Percentiles rank a stretch among this genome's conserved stretches.
Evolutionary conservation across 2,797 vertebrate species (phyloP).

Genomic region (Pseudotriccus pelzelni): DNA sequence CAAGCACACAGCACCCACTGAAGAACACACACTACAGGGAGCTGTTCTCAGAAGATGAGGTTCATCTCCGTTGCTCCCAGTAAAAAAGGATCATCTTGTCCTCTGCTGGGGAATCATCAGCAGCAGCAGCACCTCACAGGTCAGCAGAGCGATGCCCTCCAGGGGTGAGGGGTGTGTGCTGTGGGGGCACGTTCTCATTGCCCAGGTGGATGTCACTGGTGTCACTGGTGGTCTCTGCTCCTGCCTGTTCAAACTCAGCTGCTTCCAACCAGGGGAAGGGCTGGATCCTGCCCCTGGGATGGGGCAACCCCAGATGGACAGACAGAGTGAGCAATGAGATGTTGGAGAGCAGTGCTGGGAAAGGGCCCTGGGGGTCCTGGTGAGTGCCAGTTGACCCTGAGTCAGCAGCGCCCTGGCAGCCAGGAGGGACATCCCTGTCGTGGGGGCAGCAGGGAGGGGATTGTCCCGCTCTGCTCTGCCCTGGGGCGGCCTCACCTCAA

Average conservation of each 20-base stretch:
- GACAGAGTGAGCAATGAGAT: background rate
- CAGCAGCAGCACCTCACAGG: background rate
- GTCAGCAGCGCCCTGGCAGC: background rate
- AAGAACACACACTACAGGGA: background rate
- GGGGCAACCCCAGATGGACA: background rate
- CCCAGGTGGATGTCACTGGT: background rate
- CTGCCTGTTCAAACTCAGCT: background rate
- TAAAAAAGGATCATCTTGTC: background rate
- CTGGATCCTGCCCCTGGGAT: background rate
- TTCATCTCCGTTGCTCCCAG: background rate
- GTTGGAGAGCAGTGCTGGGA: background rate
- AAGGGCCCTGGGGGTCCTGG: background rate
- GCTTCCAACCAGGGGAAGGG: background rate
- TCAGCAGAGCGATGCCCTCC: background rate
- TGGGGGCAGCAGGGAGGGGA: too few species aligned
- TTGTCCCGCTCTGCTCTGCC: too few species aligned
- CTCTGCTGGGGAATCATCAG: background rate
- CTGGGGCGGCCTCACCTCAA: background rate
- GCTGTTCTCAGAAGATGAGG: background rate
- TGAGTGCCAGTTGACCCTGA: background rate
- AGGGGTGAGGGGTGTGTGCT: background rate
- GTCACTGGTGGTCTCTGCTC: too few species aligned
- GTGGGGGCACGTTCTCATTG: fast-evolving
- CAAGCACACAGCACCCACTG: background rate
- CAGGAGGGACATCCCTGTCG: background rate